Conservation (phyloP, 1,140 invertebrate genomes). For the Bombus breviceps region DNA sequence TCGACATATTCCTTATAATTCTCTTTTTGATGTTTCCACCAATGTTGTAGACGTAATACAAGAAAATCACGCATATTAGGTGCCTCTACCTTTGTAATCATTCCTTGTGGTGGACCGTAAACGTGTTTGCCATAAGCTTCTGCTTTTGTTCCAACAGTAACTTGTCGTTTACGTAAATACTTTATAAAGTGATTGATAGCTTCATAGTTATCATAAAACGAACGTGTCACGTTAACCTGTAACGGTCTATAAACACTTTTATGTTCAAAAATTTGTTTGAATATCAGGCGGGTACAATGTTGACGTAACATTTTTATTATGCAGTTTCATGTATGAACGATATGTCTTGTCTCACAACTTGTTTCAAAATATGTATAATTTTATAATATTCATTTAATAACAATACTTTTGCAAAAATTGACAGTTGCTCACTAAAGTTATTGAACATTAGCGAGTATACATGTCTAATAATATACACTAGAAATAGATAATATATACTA, state of each 20-base stretch:
- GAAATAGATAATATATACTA: too few species aligned
- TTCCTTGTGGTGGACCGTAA: neutral
- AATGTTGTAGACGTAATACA: constrained; percentile 71
- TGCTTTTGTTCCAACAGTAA: too few species aligned
- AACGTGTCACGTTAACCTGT: neutral
- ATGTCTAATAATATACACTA: too few species aligned
- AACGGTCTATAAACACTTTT: neutral
- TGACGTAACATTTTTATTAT: constrained; percentile 7
- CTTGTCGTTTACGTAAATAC: neutral
- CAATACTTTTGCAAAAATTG: neutral
- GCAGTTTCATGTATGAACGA: neutral
- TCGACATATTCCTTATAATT: constrained; percentile 64
- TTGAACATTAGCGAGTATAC: neutral
- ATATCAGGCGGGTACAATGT: neutral
- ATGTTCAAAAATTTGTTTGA: neutral
- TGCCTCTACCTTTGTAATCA: neutral
- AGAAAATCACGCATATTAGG: neutral
- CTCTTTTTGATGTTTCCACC: constrained; percentile 77
- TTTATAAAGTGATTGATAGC: neutral
- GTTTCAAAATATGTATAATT: too few species aligned
- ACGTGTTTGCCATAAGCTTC: neutral
- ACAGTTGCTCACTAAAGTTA: neutral
- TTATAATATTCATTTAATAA: neutral
- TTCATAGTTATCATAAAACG: neutral
- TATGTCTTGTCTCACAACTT: neutral